These are phyloP conservation scores for Geothlypis trichas DNA, from an alignment of 2,113 vertebrate genomes.

Conservation along the genomic window DNA sequence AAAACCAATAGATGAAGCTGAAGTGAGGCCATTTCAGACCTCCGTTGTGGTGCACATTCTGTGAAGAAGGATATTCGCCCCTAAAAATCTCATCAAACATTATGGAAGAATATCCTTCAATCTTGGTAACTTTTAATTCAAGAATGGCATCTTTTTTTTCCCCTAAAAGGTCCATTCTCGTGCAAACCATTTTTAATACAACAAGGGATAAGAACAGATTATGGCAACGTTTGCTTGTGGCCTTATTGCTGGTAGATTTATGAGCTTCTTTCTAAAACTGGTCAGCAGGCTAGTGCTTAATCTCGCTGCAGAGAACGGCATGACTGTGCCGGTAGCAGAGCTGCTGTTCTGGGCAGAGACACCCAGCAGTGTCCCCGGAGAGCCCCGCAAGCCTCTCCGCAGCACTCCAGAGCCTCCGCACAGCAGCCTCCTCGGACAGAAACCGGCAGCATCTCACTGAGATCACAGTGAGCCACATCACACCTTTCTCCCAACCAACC, in stretches of 20 bases:
- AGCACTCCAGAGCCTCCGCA: fast-evolving
- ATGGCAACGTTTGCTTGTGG: background rate
- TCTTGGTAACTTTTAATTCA: background rate
- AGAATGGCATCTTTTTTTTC: fast-evolving
- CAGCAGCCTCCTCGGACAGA: background rate
- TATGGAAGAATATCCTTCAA: background rate
- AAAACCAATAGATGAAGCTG: background rate
- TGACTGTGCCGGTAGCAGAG: background rate
- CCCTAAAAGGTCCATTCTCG: background rate
- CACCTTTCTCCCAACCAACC: background rate
- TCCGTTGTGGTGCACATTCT: fast-evolving
- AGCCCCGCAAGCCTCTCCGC: background rate
- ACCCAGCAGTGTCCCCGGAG: background rate
- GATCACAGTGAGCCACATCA: background rate
- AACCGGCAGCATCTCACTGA: fast-evolving
- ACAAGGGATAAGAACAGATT: background rate
- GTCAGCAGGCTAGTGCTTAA: background rate
- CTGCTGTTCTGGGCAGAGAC: background rate
- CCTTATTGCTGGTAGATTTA: background rate
- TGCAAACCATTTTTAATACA: background rate
- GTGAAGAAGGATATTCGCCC: background rate
- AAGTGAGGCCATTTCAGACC: background rate
- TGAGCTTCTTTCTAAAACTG: background rate
- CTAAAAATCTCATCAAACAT: background rate
- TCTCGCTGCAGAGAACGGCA: background rate